Conservation (phyloP, 2,113 vertebrate genomes). For the Erythrocercus mccallii region DNA sequence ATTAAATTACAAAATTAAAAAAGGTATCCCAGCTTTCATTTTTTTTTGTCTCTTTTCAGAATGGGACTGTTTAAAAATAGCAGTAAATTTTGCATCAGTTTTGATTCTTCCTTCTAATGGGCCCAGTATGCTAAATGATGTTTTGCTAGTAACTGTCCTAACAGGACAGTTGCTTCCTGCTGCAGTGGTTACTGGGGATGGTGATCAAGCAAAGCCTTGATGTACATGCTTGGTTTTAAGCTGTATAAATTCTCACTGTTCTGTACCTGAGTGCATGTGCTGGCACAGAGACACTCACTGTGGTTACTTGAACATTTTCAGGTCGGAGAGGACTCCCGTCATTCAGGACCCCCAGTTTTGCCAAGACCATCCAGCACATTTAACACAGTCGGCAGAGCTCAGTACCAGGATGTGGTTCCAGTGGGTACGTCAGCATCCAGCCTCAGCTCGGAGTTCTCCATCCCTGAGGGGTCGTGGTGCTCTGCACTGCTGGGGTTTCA, state of each 20-base stretch:
- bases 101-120: background rate
- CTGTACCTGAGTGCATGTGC: rapidly evolving
- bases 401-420: constrained; percentile 94
- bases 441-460: background rate
- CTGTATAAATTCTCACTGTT: background rate
- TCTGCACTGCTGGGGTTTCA: background rate
- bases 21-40: background rate
- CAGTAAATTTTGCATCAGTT: background rate
- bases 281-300: background rate
- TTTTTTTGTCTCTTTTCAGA: background rate
- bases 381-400: constrained; percentile 88
- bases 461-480: background rate
- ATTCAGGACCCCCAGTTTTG: constrained; percentile 82
- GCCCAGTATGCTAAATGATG: background rate
- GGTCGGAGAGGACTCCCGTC: constrained; percentile 94
- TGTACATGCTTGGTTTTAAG: rapidly evolving
- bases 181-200: background rate
- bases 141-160: background rate
- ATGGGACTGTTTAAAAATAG: background rate
- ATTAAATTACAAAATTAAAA: background rate
- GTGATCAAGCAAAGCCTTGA: background rate
- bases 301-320: constrained; percentile 54
- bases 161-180: background rate
- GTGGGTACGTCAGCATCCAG: constrained; percentile 81
- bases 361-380: constrained; percentile 93